These are phyloP conservation scores for Sinella curviseta DNA, from an alignment of 1,140 invertebrate genomes.

Conservation along the genomic window DNA sequence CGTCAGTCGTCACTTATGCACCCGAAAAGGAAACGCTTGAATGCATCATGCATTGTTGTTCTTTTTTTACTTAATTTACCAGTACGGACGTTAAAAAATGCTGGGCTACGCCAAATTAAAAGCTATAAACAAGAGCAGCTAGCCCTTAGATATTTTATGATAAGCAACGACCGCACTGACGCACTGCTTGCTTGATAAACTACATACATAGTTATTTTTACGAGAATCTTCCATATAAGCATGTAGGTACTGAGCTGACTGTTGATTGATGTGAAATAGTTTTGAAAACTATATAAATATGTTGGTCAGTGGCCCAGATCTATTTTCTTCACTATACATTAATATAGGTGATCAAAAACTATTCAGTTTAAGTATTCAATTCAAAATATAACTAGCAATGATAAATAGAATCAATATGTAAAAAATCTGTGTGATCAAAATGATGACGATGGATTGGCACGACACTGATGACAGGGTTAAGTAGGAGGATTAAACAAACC, in stretches of 20 bases:
- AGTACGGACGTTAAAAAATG: no score
- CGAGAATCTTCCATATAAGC: slow-evolving; percentile 2
- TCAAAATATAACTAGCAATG: not conserved
- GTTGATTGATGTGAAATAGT: no score
- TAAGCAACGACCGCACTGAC: no score
- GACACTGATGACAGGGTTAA: not conserved
- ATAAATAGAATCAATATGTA: not conserved
- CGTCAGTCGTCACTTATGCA: not conserved
- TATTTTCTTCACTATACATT: not conserved
- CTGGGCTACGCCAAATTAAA: no score
- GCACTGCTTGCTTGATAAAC: not conserved
- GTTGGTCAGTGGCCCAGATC: slow-evolving; percentile 18
- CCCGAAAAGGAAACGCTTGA: not conserved
- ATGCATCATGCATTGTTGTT: no score
- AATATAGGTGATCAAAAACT: no score
- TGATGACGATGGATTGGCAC: not conserved
- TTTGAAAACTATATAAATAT: not conserved
- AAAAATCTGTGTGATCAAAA: not conserved
- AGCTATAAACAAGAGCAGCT: no score
- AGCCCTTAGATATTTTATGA: no score
- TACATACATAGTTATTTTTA: no score
- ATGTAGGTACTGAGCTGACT: not conserved
- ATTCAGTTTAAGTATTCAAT: no score
- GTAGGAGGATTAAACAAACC: not conserved
- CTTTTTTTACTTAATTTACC: no score